These are phyloP conservation scores for Helleia helle DNA, from an alignment of 2,888 invertebrate genomes.

Conservation along the genomic window DNA sequence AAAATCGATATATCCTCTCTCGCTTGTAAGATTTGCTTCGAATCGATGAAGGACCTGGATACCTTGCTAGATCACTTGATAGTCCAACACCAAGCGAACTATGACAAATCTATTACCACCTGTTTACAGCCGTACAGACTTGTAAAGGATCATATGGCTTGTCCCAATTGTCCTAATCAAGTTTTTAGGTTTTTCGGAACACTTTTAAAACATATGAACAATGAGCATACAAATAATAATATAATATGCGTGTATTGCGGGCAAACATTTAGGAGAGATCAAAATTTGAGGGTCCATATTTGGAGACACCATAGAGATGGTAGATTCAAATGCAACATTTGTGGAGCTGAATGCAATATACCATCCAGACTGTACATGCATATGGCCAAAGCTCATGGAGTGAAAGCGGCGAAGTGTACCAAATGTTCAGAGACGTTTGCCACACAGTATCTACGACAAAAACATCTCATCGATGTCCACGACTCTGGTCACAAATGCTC, in stretches of 20 bases:
- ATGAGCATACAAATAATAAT: constrained; percentile 57
- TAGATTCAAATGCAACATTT: constrained; percentile 53
- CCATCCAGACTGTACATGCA: constrained; percentile 63
- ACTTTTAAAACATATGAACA: constrained; percentile 57
- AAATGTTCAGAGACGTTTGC: constrained; percentile 61
- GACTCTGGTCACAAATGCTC: constrained; percentile 57
- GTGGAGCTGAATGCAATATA: constrained; percentile 55
- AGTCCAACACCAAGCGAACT: constrained; percentile 49
- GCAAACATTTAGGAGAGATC: constrained; percentile 55
- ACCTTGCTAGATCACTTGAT: constrained; percentile 51
- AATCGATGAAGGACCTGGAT: constrained; percentile 46
- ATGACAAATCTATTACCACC: constrained; percentile 55
- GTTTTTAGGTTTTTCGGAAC: constrained; percentile 61
- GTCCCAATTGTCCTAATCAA: constrained; percentile 52
- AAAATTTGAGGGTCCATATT: constrained; percentile 57
- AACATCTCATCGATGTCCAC: constrained; percentile 70
- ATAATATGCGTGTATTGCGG: constrained; percentile 65
- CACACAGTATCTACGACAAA: constrained; percentile 64
- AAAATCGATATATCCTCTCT: constrained; percentile 57
- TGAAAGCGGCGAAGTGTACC: constrained; percentile 58
- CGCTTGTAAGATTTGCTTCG: constrained; percentile 58
- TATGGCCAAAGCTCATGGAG: constrained; percentile 60
- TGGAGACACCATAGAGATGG: constrained; percentile 62
- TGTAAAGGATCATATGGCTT: constrained; percentile 55
- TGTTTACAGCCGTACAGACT: constrained; percentile 56